These are phyloP conservation scores for Epinephelus cyanopodus DNA, from an alignment of 2,113 vertebrate species.

Conservation along the genomic window DNA sequence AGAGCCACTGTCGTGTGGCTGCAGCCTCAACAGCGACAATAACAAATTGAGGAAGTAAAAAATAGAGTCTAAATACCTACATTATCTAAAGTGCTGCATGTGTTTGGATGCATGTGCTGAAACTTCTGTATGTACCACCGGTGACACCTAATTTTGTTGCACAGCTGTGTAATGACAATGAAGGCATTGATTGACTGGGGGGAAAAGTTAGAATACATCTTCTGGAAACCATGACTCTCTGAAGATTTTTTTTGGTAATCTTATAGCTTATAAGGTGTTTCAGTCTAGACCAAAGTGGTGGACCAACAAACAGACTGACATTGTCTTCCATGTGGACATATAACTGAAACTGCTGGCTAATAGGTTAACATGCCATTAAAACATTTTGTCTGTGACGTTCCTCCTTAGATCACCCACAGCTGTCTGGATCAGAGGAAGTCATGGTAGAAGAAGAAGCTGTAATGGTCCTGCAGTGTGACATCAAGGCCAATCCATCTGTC, in stretches of 20 bases:
- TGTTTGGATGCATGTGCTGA: too few species aligned
- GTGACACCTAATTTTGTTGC: too few species aligned
- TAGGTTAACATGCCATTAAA: background rate
- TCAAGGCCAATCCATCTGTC: constrained; percentile 77
- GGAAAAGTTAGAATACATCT: background rate
- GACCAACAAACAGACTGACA: background rate
- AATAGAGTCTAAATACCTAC: too few species aligned
- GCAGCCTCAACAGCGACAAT: too few species aligned
- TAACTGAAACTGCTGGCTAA: background rate
- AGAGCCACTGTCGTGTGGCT: background rate
- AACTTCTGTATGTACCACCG: too few species aligned
- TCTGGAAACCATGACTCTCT: background rate
- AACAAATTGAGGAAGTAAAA: too few species aligned
- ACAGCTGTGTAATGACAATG: too few species aligned
- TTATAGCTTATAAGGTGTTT: background rate
- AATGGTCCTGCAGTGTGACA: constrained; percentile 73
- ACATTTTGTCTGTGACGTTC: constrained; percentile 2
- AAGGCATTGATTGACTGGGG: background rate
- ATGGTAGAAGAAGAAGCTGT: constrained; percentile 58
- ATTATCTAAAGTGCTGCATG: too few species aligned
- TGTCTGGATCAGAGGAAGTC: constrained; percentile 66
- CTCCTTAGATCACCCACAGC: constrained; percentile 71
- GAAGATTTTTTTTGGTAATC: background rate
- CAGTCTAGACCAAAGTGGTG: background rate
- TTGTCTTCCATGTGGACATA: too few species aligned